phyloP scores from a whole-genome alignment of 1,140 invertebrate species.

The Camponotus pennsylvanicus region DNA sequence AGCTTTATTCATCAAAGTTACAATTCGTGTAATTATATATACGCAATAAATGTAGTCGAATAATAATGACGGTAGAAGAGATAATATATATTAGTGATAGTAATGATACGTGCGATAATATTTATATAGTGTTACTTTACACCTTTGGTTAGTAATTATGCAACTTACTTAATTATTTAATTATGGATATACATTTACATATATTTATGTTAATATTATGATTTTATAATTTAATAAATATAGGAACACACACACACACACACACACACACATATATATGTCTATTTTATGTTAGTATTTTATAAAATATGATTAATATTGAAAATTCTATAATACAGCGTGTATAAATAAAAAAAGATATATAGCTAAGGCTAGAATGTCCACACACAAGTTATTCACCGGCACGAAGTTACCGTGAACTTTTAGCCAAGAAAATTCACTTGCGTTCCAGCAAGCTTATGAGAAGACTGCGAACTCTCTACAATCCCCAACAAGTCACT shows the following conservation, averaged over 20 bases:
- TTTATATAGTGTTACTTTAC: constrained; percentile 22
- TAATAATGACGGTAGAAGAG: background rate
- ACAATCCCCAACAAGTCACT: constrained; percentile 49
- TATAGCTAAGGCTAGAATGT: constrained; percentile 17
- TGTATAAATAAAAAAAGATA: constrained; percentile 13
- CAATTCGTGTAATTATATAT: background rate
- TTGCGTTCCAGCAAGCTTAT: constrained; percentile 51
- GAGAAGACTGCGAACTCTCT: constrained; percentile 48
- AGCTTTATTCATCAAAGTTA: background rate
- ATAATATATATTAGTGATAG: background rate
- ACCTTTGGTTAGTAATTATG: constrained; percentile 43
- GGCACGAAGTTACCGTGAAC: constrained; percentile 46
- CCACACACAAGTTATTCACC: constrained; percentile 35
- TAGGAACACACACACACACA: background rate
- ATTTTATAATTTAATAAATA: background rate
- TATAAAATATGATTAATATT: background rate
- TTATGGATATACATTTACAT: background rate
- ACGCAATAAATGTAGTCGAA: background rate
- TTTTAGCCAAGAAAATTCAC: constrained; percentile 60
- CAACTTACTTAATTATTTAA: constrained; percentile 2
- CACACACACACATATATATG: background rate
- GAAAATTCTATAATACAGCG: constrained; percentile 37
- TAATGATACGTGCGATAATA: constrained; percentile 13
- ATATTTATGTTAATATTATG: background rate
- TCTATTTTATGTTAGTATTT: no score